phyloP scores from a whole-genome alignment of 1,140 invertebrate species.

The Ephestia elutella region DNA sequence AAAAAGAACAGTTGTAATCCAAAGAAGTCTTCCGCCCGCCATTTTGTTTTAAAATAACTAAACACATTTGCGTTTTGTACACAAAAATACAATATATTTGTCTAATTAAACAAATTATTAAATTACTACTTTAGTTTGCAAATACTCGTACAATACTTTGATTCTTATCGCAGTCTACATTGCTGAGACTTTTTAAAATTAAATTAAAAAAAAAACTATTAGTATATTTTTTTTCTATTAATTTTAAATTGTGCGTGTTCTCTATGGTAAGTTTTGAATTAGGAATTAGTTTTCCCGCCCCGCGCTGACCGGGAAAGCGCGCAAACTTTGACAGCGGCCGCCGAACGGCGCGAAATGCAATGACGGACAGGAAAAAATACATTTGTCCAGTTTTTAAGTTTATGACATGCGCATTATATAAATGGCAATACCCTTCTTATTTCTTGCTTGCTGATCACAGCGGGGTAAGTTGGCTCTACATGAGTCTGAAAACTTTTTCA shows the following conservation, averaged over 20 bases:
- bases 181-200: no score
- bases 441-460: no score
- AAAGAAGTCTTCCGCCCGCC: constrained; percentile 52
- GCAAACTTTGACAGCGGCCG: constrained; percentile 42
- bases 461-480: no score
- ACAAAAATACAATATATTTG: no score
- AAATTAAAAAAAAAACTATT: neutral
- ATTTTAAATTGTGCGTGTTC: constrained; percentile 9
- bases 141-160: neutral
- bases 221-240: constrained; percentile 10
- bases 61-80: constrained; percentile 6
- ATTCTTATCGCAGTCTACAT: neutral
- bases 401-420: constrained; percentile 50
- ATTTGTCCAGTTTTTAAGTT: constrained; percentile 36
- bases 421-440: neutral
- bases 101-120: constrained; percentile 4
- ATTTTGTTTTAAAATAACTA: constrained; percentile 33
- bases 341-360: constrained; percentile 52
- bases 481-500: no score
- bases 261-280: constrained; percentile 11
- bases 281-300: constrained; percentile 14
- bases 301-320: constrained; percentile 18
- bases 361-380: constrained; percentile 45
- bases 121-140: neutral
- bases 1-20: constrained; percentile 51